phyloP scores from a whole-genome alignment of 2,888 invertebrate species.

The Agriopis leucophaearia region DNA sequence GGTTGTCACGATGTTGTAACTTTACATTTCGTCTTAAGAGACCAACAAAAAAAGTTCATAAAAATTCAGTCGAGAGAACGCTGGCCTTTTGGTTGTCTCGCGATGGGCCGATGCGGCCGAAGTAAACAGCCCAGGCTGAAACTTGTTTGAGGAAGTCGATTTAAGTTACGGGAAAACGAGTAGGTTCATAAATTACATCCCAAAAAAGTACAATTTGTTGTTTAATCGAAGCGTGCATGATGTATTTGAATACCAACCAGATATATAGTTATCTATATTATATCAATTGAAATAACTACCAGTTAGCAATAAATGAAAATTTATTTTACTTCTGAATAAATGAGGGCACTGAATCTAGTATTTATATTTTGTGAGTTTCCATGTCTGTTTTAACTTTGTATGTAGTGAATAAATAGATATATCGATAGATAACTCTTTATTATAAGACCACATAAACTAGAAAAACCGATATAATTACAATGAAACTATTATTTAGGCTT shows the following conservation, averaged over 20 bases:
- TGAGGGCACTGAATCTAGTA: no score
- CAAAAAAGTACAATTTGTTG: constrained; percentile 17
- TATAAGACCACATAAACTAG: no score
- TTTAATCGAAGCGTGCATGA: constrained; percentile 9
- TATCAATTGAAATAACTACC: not conserved
- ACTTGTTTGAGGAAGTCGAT: constrained; percentile 80
- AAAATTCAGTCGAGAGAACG: constrained; percentile 72
- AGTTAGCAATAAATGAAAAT: no score
- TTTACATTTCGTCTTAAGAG: constrained; percentile 70
- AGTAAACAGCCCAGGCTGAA: constrained; percentile 68
- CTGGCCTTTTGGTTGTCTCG: constrained; percentile 71
- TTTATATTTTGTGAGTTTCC: no score
- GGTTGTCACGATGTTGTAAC: constrained; percentile 62
- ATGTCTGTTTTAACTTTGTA: no score
- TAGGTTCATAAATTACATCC: constrained; percentile 53
- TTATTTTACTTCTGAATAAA: no score
- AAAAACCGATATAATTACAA: no score
- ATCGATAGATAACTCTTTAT: no score
- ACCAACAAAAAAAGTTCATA: constrained; percentile 78
- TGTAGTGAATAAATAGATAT: no score
- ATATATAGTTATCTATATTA: not conserved
- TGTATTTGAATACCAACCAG: not conserved
- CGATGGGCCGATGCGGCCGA: constrained; percentile 49
- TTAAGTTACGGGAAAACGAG: constrained; percentile 75
- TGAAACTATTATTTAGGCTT: no score